These are phyloP conservation scores for Lampris megalopsis DNA, from an alignment of 2,113 vertebrate genomes.

Conservation along the genomic window DNA sequence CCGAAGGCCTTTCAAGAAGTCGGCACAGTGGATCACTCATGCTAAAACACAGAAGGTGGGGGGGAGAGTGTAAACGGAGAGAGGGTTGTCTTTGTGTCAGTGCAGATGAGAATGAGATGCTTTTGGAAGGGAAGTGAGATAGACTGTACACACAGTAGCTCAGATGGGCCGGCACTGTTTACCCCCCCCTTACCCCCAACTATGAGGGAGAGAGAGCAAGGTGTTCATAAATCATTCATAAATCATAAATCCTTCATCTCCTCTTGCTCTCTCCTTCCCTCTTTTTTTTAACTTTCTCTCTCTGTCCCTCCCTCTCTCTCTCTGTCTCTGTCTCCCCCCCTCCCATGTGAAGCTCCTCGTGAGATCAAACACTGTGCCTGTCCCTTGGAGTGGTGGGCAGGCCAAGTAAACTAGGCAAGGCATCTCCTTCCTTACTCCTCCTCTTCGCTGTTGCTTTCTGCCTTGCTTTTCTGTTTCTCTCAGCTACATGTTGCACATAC, in stretches of 20 bases:
- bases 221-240: slow-evolving; percentile 67
- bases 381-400: slow-evolving; percentile 30
- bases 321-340: slow-evolving; percentile 18
- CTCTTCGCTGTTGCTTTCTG: slow-evolving; percentile 24
- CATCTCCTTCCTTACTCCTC: slow-evolving; percentile 14
- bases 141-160: slow-evolving; percentile 34
- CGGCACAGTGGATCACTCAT: slow-evolving; percentile 63
- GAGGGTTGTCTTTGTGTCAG: slow-evolving; percentile 10
- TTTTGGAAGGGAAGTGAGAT: slow-evolving; percentile 21
- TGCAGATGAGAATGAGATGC: slow-evolving; percentile 21
- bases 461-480: slow-evolving; percentile 9
- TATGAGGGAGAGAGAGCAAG: slow-evolving; percentile 27
- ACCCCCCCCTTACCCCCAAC: slow-evolving; percentile 30
- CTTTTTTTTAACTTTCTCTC: not conserved
- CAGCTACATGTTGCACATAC: not conserved
- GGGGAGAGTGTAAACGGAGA: not conserved
- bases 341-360: slow-evolving; percentile 23
- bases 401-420: slow-evolving; percentile 12
- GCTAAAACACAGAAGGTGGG: slow-evolving; percentile 23
- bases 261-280: slow-evolving; percentile 14
- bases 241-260: slow-evolving; percentile 32
- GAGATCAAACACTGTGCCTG: slow-evolving; percentile 51
- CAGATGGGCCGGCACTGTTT: slow-evolving; percentile 59
- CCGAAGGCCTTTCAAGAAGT: slow-evolving; percentile 64
- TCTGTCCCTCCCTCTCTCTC: not conserved